A percentile compares a stretch with the other conserved stretches of the same genome.
These are phyloP conservation scores for Wiebesia pumilae DNA, from an alignment of 1,140 invertebrate genomes.

Conservation along the genomic window DNA sequence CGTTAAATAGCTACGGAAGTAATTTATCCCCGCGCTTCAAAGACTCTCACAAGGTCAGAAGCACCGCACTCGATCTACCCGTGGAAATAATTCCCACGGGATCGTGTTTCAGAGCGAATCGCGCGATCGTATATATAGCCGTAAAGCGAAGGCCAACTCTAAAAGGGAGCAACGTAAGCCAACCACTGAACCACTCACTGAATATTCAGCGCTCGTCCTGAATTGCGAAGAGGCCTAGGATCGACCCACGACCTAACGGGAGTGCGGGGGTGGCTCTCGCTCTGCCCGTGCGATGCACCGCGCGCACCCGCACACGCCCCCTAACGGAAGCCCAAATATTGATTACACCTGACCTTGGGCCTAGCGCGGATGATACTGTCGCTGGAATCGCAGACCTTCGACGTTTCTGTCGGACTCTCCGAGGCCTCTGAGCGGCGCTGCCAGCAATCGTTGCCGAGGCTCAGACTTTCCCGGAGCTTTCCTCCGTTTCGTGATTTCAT, in stretches of 20 bases:
- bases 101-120: not conserved
- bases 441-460: not conserved
- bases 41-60: not conserved
- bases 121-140: not conserved
- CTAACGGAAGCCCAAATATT: constrained; percentile 51
- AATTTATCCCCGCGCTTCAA: not conserved
- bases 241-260: not conserved
- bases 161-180: not conserved
- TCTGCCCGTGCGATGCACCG: not conserved
- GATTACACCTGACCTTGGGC: constrained; percentile 54
- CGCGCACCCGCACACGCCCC: not conserved
- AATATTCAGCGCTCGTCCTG: constrained; percentile 39
- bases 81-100: not conserved
- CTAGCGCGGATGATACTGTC: not conserved
- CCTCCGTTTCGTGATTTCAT: too few species aligned
- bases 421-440: not conserved
- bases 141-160: not conserved
- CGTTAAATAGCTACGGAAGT: not conserved
- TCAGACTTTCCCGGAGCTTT: not conserved
- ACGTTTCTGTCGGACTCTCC: not conserved
- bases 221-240: constrained; percentile 25
- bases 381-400: constrained; percentile 7
- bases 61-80: not conserved
- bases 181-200: not conserved
- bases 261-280: not conserved